Evolutionary conservation across 1,140 invertebrate genomes (phyloP).

Genomic region (Galleria mellonella): DNA sequence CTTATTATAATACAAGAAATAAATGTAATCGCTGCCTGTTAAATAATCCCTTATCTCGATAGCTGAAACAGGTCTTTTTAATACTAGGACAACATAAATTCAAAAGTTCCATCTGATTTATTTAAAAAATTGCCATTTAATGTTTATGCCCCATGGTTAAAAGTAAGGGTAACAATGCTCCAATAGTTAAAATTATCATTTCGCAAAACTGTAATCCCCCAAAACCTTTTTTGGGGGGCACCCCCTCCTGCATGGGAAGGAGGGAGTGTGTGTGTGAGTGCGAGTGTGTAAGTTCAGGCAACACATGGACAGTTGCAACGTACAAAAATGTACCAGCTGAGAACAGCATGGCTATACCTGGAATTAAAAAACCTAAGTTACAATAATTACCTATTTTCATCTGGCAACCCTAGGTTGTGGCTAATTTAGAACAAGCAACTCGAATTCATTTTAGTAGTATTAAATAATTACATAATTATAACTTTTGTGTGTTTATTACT

Average conservation of each 20-base stretch:
- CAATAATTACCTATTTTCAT: too few species aligned
- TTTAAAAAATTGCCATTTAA: constrained; percentile 74
- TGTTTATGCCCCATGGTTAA: constrained; percentile 95
- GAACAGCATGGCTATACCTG: constrained; percentile 97
- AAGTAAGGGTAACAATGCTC: constrained; percentile 89
- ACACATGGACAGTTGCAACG: constrained; percentile 97
- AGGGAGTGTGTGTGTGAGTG: constrained; percentile 57
- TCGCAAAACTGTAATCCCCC: constrained; percentile 84
- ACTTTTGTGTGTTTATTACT: too few species aligned
- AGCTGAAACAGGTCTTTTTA: too few species aligned
- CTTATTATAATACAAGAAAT: too few species aligned
- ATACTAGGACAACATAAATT: too few species aligned
- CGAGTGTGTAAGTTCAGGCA: constrained; percentile 90
- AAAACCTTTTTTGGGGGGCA: constrained; percentile 67
- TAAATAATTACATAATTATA: too few species aligned
- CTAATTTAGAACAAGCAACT: too few species aligned
- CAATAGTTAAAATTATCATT: constrained; percentile 87
- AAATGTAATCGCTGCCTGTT: too few species aligned
- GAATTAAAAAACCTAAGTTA: constrained; percentile 27
- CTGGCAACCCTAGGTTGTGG: too few species aligned
- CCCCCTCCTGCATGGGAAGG: constrained; percentile 46
- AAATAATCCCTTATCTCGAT: too few species aligned
- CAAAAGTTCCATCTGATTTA: too few species aligned
- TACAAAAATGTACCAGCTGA: constrained; percentile 99
- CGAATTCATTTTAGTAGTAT: too few species aligned